Evolutionary conservation across 2,797 vertebrate genomes (phyloP), one percentile per base, ranked within the genome.

Genomic region (Esox masquinongy): DNA sequence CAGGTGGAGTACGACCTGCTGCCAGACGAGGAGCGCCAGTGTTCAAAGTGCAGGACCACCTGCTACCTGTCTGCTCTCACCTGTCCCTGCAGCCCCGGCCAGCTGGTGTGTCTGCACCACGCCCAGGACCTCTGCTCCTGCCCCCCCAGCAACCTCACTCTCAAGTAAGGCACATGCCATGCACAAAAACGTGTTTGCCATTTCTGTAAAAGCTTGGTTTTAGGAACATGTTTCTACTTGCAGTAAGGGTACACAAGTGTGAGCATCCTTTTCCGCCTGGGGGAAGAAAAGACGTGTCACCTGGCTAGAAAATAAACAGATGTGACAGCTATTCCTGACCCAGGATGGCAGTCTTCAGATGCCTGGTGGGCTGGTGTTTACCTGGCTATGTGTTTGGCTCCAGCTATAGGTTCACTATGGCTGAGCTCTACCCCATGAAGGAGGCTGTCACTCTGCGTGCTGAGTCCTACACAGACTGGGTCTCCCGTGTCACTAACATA

Each of bases 1-100:
- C 93, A 94, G 80, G 94, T 96, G 80, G 93, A 96, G 17, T 97
- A 97, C 80, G 98, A 99, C 80, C 84, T 95, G 56, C 91, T 98
- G 78, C 96, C 96, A 73, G 98, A 99, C 2, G 98, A 99, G 75
- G 96, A 96, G 83, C 95, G 97, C 17, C 97, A 99, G 88, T 99
- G 98, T 89, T 84, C 91, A 71, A 96, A 95, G 89, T 99, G 98
- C 89, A 95, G 96, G 88, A 99, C 97, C 84, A 99, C 97, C 70
- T 99, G 98, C 87, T 99, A 96, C 92, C 96, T 99, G 94, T 99
- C 98, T 89, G 97, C 96, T 67, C 91, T 98, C 78, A 96, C 94
- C 80, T 99, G 98, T 82, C 90, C 91, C 16, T 99, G 98, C 83
- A 95, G 94, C 70, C 95, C 96, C 39, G 92, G 91, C 17, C 83